Percentiles rank a stretch among this genome's conserved stretches.
These are phyloP conservation scores for Pantelozetes paolii DNA, from an alignment of 2,888 invertebrate genomes.

Conservation along the genomic window DNA sequence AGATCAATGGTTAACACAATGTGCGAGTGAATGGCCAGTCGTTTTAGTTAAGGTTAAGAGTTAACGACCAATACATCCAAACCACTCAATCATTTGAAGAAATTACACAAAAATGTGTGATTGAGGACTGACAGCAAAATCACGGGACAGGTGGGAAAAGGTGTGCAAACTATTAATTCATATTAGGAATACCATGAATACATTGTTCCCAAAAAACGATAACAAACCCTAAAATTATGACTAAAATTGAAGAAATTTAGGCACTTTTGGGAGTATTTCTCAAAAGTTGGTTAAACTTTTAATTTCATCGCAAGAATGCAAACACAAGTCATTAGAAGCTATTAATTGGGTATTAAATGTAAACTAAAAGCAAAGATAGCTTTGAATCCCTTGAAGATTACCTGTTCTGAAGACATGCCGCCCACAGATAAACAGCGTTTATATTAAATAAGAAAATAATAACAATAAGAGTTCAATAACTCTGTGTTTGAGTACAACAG, in stretches of 20 bases:
- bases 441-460: conserved; percentile 1
- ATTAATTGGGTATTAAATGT: not conserved
- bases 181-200: too few species aligned
- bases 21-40: too few species aligned
- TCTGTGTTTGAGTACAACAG: not conserved
- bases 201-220: too few species aligned
- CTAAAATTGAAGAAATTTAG: not conserved
- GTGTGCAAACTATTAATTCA: too few species aligned
- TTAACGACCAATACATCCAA: too few species aligned
- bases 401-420: not conserved
- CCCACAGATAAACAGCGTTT: conserved; percentile 6
- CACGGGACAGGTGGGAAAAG: too few species aligned
- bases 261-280: not conserved
- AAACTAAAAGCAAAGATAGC: not conserved
- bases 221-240: not conserved
- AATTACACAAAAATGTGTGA: too few species aligned
- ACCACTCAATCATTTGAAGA: too few species aligned
- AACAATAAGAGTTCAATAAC: conserved; percentile 10
- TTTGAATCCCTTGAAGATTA: conserved; percentile 1
- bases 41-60: too few species aligned
- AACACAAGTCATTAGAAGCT: not conserved
- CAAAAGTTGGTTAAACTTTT: not conserved
- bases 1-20: too few species aligned
- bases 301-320: not conserved
- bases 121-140: too few species aligned